Conservation (phyloP, 2,888 invertebrate genomes). For the Epinotia ramella region DNA sequence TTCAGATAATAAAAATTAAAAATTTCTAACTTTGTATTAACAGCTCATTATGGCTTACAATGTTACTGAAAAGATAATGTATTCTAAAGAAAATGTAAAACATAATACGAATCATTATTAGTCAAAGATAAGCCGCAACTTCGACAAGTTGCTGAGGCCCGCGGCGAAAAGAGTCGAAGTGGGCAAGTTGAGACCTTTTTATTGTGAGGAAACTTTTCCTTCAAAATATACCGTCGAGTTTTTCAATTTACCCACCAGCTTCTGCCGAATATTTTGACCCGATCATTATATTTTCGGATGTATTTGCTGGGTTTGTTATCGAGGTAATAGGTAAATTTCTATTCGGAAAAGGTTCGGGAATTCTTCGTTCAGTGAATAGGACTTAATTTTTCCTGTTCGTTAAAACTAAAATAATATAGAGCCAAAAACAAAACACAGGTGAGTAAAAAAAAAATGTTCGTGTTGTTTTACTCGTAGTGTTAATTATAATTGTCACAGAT, state of each 20-base stretch:
- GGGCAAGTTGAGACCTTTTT: slow-evolving; percentile 39
- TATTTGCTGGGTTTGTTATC: slow-evolving; percentile 28
- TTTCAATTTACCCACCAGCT: slow-evolving; percentile 41
- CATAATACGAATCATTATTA: slow-evolving; percentile 42
- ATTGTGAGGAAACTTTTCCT: slow-evolving; percentile 42
- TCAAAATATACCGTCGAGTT: slow-evolving; percentile 40
- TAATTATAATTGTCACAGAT: too few species aligned
- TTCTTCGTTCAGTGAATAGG: not conserved
- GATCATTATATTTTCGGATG: slow-evolving; percentile 37
- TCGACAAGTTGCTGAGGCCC: slow-evolving; percentile 11
- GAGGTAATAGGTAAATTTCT: slow-evolving; percentile 32
- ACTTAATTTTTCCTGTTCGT: not conserved
- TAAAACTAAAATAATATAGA: too few species aligned
- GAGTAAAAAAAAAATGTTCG: too few species aligned
- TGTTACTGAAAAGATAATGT: slow-evolving; percentile 15
- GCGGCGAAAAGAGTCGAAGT: slow-evolving; percentile 30
- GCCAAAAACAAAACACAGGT: too few species aligned
- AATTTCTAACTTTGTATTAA: slow-evolving; percentile 1
- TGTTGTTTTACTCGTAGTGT: too few species aligned
- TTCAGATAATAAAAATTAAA: too few species aligned
- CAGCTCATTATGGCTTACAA: slow-evolving; percentile 22
- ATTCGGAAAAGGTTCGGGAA: slow-evolving; percentile 12
- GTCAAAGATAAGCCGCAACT: slow-evolving; percentile 29
- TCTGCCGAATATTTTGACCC: slow-evolving; percentile 39
- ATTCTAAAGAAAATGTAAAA: slow-evolving; percentile 39